A percentile compares a stretch with the other conserved stretches of the same genome.
phyloP scores from a whole-genome alignment of 2,797 vertebrate species.

The Trematomus bernacchii region DNA sequence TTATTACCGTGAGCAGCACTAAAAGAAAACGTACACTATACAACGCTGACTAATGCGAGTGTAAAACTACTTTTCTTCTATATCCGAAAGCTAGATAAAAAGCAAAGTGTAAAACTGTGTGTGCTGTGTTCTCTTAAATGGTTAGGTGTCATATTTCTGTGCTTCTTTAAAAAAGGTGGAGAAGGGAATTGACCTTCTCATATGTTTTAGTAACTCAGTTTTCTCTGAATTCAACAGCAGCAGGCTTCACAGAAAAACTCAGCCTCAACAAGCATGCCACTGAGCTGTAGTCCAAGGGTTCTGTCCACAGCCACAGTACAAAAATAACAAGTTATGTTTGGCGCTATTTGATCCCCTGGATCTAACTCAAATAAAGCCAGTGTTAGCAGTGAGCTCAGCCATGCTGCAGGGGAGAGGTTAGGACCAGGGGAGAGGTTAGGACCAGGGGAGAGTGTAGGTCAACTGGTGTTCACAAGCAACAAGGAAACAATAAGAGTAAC shows the following conservation, averaged over 20 bases:
- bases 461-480: constrained; percentile 44
- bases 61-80: constrained; percentile 4
- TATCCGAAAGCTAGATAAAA: background rate
- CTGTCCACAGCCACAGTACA: constrained; percentile 64
- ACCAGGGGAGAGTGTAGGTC: constrained; percentile 48
- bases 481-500: constrained; percentile 2
- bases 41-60: background rate
- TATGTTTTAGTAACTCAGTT: constrained; percentile 20
- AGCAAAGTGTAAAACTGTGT: background rate
- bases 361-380: constrained; percentile 69
- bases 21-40: background rate
- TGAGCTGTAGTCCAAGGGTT: constrained; percentile 56
- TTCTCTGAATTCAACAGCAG: constrained; percentile 48
- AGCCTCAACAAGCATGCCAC: constrained; percentile 44
- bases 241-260: constrained; percentile 49
- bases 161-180: constrained; percentile 10
- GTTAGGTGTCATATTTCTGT: background rate
- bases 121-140: background rate
- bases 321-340: constrained; percentile 81
- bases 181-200: constrained; percentile 17
- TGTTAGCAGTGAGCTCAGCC: constrained; percentile 72
- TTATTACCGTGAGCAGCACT: background rate
- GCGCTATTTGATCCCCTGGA: constrained; percentile 76
- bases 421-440: constrained; percentile 48
- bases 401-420: constrained; percentile 55